phyloP scores from a whole-genome alignment of 2,888 invertebrate species.

The Tetanocera ferruginea region DNA sequence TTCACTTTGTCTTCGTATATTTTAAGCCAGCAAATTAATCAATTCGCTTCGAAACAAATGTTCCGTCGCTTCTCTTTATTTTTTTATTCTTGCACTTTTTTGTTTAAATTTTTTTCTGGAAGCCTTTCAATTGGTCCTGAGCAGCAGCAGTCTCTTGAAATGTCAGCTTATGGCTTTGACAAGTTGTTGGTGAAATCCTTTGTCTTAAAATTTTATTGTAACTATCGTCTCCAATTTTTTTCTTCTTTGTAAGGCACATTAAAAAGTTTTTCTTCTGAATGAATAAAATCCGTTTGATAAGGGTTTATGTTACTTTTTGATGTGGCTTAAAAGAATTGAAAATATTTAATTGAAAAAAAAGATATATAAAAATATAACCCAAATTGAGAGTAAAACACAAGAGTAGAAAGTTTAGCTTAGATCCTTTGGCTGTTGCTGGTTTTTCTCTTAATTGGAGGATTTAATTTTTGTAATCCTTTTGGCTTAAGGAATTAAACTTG shows the following conservation, averaged over 20 bases:
- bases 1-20: slow-evolving; percentile 33
- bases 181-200: slow-evolving; percentile 34
- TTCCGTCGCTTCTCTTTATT: slow-evolving; percentile 3
- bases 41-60: slow-evolving; percentile 18
- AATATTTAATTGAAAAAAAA: slow-evolving; percentile 14
- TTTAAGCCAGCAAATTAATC: slow-evolving; percentile 38
- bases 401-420: slow-evolving; percentile 3
- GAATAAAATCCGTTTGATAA: slow-evolving; percentile 30
- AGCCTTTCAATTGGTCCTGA: neutral
- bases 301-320: slow-evolving; percentile 33
- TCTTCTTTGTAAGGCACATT: slow-evolving; percentile 5
- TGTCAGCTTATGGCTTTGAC: slow-evolving; percentile 34
- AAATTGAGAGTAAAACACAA: neutral
- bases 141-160: slow-evolving; percentile 5
- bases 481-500: slow-evolving; percentile 16
- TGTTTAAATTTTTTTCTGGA: neutral
- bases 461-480: slow-evolving; percentile 22
- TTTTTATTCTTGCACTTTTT: neutral
- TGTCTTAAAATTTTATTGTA: slow-evolving; percentile 31
- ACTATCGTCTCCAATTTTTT: slow-evolving; percentile 5
- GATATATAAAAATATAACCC: neutral
- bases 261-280: slow-evolving; percentile 30
- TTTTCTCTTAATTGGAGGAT: slow-evolving; percentile 28
- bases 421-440: slow-evolving; percentile 8
- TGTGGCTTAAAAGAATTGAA: slow-evolving; percentile 29